Evolutionary conservation across 2,888 invertebrate species (phyloP), one percentile per base, ranked within the genome.

Genomic region (Rhingia rostrata): DNA sequence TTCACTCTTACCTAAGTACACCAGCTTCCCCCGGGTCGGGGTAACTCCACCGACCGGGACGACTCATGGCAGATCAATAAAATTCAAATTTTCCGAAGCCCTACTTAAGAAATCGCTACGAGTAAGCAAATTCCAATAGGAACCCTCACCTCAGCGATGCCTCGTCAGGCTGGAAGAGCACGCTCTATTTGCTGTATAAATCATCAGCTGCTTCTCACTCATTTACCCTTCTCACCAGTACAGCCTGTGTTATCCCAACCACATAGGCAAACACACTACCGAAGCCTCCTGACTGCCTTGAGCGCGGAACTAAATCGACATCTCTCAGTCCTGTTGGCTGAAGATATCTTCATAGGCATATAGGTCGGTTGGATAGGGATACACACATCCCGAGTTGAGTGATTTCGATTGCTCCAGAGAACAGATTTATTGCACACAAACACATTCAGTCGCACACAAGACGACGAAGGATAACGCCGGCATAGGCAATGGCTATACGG

Each of bases 141-240:
- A 58, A 51, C 14, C 79, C 39, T 22, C 10, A 10, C 10, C 37
- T 10, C 22, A 22, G 1, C 22, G 22, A 22, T 22, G 22, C 22
- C 22, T 22, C 22, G 22, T 49, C 22, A 30, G 49, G 37, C 51
- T 60, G 54, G 47, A 54, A 32, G 69, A 47, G 70, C 74, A 75
- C 74, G 84, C 84, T 84, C 84, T 84, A 80, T 84, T 84, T 84
- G 84, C 54, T 80, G 80, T 74, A 80, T 84, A 84, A 84, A 84
- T 84, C 84, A 84, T 84, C 80, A 61, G 84, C 70, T 84, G 70
- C 80, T 77, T 63, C 81, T 22, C 43, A 75, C 58, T 81, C 75
- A 64, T 75, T 81, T 67, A 39, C 43, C 47, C 70, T 60, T 6
- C 37, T 60, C 51, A 4, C 9, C 1, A 37, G 22, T 2, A 22